phyloP scores from a whole-genome alignment of 2,113 vertebrate genomes.

The Dicentrarchus labrax region DNA sequence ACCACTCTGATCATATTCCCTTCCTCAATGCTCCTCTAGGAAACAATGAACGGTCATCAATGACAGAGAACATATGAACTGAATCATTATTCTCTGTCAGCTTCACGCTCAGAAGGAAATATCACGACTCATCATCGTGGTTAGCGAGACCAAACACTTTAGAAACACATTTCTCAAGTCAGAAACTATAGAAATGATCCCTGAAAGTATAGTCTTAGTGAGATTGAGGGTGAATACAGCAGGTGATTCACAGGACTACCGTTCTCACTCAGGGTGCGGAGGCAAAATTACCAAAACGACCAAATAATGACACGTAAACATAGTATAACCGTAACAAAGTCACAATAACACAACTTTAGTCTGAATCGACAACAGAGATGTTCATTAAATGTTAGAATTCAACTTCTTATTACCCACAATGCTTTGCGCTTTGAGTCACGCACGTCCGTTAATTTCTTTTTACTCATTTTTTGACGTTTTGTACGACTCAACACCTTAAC shows the following conservation, averaged over 20 bases:
- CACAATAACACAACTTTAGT: fast-evolving
- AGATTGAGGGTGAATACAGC: fast-evolving
- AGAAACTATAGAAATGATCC: too few species aligned
- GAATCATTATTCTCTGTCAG: neutral
- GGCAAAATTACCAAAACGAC: fast-evolving
- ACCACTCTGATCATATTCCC: slow-evolving; percentile 5
- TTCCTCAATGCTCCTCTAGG: neutral
- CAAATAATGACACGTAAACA: fast-evolving
- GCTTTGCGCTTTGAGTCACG: slow-evolving; percentile 27
- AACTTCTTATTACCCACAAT: slow-evolving; percentile 44
- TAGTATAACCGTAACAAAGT: fast-evolving
- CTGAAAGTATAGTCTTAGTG: slow-evolving; percentile 72
- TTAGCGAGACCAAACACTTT: too few species aligned
- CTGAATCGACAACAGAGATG: fast-evolving
- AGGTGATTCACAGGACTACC: neutral
- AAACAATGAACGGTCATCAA: neutral
- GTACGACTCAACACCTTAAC: fast-evolving
- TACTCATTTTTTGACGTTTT: fast-evolving
- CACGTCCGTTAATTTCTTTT: fast-evolving
- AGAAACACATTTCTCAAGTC: too few species aligned
- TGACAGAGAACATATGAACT: neutral
- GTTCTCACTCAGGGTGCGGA: neutral
- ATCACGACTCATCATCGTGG: too few species aligned
- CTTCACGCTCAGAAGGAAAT: too few species aligned
- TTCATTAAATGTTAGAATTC: neutral